Percentiles rank a stretch among this genome's conserved stretches.
These are phyloP conservation scores for Nycticebus coucang DNA, from an alignment of 2,113 vertebrate species.

Conservation along the genomic window DNA sequence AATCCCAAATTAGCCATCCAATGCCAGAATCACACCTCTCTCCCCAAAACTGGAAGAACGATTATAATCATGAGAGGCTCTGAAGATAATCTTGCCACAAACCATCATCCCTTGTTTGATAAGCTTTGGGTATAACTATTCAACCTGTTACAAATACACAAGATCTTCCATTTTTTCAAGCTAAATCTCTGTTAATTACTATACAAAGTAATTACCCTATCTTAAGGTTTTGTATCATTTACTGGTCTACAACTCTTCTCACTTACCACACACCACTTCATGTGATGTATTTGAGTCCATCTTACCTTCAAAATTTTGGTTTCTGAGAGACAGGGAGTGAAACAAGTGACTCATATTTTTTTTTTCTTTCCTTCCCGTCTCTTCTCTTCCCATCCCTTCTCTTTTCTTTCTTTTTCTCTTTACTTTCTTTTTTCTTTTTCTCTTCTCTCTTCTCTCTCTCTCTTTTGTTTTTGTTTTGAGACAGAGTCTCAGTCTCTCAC, in stretches of 20 bases:
- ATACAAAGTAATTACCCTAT: background rate
- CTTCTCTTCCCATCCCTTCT: too few species aligned
- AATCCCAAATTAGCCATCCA: background rate
- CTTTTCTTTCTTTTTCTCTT: too few species aligned
- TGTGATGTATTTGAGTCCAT: background rate
- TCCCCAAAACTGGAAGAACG: background rate
- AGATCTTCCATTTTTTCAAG: background rate
- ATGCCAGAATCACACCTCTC: background rate
- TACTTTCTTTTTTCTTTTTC: too few species aligned
- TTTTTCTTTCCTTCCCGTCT: background rate
- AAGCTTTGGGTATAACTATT: background rate
- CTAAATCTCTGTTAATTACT: background rate
- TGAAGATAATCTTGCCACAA: background rate
- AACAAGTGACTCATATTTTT: conserved; percentile 14
- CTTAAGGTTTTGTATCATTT: background rate
- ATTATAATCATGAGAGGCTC: background rate
- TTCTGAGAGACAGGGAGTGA: background rate
- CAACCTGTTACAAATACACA: background rate
- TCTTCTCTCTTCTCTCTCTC: too few species aligned
- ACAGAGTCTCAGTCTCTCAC: too few species aligned
- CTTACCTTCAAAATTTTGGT: conserved; percentile 34
- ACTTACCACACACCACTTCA: background rate
- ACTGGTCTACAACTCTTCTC: background rate
- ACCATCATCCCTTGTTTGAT: background rate
- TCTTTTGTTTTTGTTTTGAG: too few species aligned